These are phyloP conservation scores for Heterocephalus glaber DNA, from an alignment of 2,113 vertebrate species.

Conservation along the genomic window DNA sequence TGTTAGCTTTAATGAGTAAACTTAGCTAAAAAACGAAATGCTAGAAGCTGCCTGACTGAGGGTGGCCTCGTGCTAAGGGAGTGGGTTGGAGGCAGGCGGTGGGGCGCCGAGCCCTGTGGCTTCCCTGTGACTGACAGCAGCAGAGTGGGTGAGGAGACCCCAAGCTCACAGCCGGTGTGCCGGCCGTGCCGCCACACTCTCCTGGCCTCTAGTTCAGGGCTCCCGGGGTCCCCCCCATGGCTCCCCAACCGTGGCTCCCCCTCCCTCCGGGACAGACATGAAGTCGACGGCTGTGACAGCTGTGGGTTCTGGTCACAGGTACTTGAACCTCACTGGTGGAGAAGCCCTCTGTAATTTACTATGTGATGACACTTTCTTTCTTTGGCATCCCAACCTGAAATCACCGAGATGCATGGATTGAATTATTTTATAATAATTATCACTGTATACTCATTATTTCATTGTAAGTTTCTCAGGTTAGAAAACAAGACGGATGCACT, in stretches of 20 bases:
- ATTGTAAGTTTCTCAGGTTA: neutral
- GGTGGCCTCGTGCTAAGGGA: neutral
- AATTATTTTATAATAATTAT: neutral
- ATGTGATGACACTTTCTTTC: neutral
- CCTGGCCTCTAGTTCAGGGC: accelerated
- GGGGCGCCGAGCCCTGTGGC: too few relatives aligned
- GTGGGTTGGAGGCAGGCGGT: accelerated
- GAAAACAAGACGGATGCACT: neutral
- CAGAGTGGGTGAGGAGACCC: accelerated
- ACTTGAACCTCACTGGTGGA: neutral
- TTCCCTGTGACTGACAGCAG: neutral
- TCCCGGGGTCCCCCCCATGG: too few relatives aligned
- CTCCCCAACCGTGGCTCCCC: neutral
- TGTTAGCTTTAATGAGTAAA: neutral
- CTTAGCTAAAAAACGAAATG: neutral
- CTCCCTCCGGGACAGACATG: neutral
- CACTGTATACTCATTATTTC: neutral
- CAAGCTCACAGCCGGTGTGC: accelerated
- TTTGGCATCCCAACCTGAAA: neutral
- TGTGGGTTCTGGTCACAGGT: neutral
- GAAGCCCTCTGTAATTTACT: neutral
- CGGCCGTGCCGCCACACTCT: accelerated
- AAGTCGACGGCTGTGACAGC: neutral
- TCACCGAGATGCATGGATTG: neutral
- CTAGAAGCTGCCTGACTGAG: neutral